phyloP scores from a whole-genome alignment of 2,797 vertebrate genomes.

The Chiroxiphia lanceolata region DNA sequence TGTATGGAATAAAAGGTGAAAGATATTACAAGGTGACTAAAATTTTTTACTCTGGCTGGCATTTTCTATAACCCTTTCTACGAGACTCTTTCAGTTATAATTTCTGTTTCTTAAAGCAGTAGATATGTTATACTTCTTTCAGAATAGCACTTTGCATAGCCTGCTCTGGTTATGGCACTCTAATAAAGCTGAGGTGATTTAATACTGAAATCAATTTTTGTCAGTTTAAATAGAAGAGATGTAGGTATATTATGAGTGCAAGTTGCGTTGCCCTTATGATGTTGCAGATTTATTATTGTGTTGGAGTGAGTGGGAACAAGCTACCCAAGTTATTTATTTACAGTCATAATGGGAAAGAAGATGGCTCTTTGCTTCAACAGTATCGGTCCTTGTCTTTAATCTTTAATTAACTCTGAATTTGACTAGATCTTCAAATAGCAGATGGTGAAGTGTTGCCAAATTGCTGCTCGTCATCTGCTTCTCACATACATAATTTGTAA shows the following conservation, averaged over 20 bases:
- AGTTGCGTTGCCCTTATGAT: neutral
- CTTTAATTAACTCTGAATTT: slow-evolving; percentile 63
- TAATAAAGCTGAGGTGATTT: neutral
- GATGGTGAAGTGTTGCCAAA: slow-evolving; percentile 58
- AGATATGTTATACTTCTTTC: neutral
- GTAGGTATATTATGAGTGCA: neutral
- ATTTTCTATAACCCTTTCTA: neutral
- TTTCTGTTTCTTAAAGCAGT: neutral
- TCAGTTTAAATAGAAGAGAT: neutral
- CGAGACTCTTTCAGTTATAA: neutral
- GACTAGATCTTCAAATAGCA: slow-evolving; percentile 58
- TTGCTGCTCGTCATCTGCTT: slow-evolving; percentile 53
- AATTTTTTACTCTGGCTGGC: neutral
- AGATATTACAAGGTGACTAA: neutral
- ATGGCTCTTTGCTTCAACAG: slow-evolving; percentile 5
- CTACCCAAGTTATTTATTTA: neutral
- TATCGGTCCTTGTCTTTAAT: slow-evolving; percentile 25
- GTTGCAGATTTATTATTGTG: neutral
- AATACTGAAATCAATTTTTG: neutral
- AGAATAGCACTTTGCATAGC: neutral
- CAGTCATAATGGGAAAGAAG: neutral
- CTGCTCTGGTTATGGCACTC: neutral
- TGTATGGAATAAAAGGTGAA: neutral
- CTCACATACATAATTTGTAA: slow-evolving; percentile 47
- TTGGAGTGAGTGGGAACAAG: neutral